A percentile compares a stretch with the other conserved stretches of the same genome.
Evolutionary conservation across 2,888 invertebrate species (phyloP).

Genomic region (Spodoptera picta): DNA sequence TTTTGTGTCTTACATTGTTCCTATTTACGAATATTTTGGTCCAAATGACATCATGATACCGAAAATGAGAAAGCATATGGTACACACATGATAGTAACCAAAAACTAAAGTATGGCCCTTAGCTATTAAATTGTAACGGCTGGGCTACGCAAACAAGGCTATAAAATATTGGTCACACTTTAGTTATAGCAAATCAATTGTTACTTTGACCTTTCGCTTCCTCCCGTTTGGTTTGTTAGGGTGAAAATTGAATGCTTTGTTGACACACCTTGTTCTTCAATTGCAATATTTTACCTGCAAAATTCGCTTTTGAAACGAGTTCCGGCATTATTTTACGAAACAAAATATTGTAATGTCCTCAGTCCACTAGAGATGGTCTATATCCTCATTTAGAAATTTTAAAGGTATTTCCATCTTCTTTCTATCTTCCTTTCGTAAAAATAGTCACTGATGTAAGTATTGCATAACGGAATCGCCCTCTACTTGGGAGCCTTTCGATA

Average conservation of each 20-base stretch:
- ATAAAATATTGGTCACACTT: slow-evolving; percentile 3
- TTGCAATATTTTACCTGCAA: no score
- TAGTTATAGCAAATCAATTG: slow-evolving; percentile 4
- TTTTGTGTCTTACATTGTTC: slow-evolving; percentile 7
- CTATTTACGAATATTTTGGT: slow-evolving; percentile 16
- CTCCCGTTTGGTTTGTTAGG: slow-evolving; percentile 11
- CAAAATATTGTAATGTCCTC: no score
- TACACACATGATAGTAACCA: slow-evolving; percentile 36
- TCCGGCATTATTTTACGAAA: no score
- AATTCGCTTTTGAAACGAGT: no score
- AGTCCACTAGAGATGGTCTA: no score
- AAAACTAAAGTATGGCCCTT: slow-evolving; percentile 23
- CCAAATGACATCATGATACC: slow-evolving; percentile 42
- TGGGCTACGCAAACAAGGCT: slow-evolving; percentile 9
- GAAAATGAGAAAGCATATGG: slow-evolving; percentile 44
- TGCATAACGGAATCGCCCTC: no score
- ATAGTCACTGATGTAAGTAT: no score
- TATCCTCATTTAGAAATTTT: no score
- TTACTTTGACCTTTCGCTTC: slow-evolving; percentile 32
- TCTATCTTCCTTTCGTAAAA: no score
- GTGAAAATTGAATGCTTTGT: slow-evolving; percentile 2
- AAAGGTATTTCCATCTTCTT: no score
- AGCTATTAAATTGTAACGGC: slow-evolving; percentile 32
- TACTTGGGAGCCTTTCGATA: neutral
- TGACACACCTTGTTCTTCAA: no score